phyloP scores from a whole-genome alignment of 1,140 invertebrate species.

The Eulimnadia texana region DNA sequence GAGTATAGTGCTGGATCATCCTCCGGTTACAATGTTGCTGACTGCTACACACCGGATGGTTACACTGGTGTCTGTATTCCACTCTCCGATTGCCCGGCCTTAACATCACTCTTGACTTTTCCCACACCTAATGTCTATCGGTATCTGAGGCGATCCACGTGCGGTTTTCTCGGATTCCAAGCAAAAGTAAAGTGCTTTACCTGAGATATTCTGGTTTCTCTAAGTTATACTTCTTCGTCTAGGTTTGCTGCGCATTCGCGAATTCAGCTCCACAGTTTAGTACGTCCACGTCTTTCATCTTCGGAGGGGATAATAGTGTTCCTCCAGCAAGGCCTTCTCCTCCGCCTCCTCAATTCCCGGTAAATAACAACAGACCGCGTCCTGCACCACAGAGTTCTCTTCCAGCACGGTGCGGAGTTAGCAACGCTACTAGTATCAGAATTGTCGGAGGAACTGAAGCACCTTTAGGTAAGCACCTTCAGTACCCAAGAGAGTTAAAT shows the following conservation, averaged over 20 bases:
- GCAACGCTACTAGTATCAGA: constrained; percentile 15
- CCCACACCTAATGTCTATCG: constrained; percentile 19
- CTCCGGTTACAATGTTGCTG: neutral
- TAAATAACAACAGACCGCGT: no score
- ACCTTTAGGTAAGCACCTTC: constrained; percentile 10
- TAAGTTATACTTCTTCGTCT: no score
- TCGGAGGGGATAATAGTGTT: neutral
- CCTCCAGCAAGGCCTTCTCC: neutral
- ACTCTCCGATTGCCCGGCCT: constrained; percentile 31
- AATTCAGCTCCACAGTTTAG: no score
- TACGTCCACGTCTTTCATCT: neutral
- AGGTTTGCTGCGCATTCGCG: constrained; percentile 10
- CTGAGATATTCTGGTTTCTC: no score
- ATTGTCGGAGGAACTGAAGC: constrained; percentile 17
- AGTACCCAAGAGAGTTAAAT: neutral
- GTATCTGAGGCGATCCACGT: constrained; percentile 36
- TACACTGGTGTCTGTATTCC: constrained; percentile 31
- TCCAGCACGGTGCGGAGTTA: constrained; percentile 15
- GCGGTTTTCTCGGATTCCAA: constrained; percentile 33
- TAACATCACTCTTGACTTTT: constrained; percentile 30
- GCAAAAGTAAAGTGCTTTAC: no score
- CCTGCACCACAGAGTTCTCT: no score
- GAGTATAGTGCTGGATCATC: neutral
- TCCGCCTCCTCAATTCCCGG: neutral
- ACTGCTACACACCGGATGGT: constrained; percentile 26